Evolutionary conservation across 2,113 vertebrate genomes (phyloP).

Genomic region (Gnathonemus echidnorhynchus): DNA sequence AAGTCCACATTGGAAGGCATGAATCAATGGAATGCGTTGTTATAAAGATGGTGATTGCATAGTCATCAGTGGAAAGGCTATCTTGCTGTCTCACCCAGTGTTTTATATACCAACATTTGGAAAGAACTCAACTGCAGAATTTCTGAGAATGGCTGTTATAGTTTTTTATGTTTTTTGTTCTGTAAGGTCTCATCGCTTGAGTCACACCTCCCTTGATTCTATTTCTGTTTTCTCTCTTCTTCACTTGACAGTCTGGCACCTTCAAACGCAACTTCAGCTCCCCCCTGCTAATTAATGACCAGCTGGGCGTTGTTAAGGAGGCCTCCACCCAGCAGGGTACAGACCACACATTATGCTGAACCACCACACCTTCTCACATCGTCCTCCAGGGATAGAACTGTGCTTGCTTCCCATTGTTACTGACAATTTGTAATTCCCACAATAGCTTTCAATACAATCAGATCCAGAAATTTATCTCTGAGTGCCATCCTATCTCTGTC

Average conservation of each 20-base stretch:
- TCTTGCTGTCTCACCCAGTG: not conserved
- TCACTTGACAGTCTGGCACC: slow-evolving; percentile 59
- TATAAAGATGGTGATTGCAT: not conserved
- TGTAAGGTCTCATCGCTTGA: not conserved
- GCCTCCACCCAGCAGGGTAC: slow-evolving; percentile 59
- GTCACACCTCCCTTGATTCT: not conserved
- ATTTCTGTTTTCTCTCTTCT: not conserved
- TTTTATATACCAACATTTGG: not conserved
- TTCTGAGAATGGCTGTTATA: not conserved
- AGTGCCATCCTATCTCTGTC: too few species aligned
- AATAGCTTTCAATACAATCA: not conserved
- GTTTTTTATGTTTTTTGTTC: too few species aligned
- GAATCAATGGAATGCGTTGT: not conserved
- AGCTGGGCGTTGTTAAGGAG: slow-evolving; percentile 61
- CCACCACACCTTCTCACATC: too few species aligned
- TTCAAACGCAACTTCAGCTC: slow-evolving; percentile 87
- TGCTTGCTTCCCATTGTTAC: not conserved
- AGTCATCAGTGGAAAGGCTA: not conserved
- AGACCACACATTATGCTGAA: slow-evolving; percentile 14
- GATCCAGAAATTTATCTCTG: too few species aligned
- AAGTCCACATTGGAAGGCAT: not conserved
- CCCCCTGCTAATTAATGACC: slow-evolving; percentile 70
- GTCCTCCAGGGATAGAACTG: not conserved
- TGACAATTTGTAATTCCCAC: not conserved
- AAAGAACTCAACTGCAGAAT: not conserved